Base-by-base conservation (phyloP, 2,888 invertebrate species). In the Microplitis deprimator region DNA sequence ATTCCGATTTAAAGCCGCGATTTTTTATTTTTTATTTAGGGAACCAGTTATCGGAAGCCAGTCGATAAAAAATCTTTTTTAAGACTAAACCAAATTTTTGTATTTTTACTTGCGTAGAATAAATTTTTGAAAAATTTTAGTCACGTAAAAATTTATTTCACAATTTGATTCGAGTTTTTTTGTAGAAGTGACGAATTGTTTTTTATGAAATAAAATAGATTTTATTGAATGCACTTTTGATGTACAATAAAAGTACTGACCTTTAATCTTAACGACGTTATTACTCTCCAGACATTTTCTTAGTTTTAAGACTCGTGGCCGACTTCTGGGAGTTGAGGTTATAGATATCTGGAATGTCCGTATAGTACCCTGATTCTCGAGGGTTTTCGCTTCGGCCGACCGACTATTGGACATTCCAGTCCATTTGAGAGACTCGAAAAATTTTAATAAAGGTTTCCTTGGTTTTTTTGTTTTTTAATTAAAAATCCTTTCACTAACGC, bases 381-480 rank as follows among this genome's bases (percentile, higher is more conserved):
- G 67, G 67, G 76, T 73, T 78, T 80, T 72, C 77, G 73, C 75
- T 79, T 76, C 38, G 77, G 79, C 77, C 81, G 80, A 71, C 65
- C 76, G 65, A 39, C 79, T 81, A 83, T 82, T 82, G 79, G 79
- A 82, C 82, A 79, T 84, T 82, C 78, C 81, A 79, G 72, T 80
- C 80, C 76, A 81, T 79, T 80, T 76, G 79, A 75, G 68, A 78
- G 77, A 77, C 80, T 79, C 79, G 76, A 77, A 79, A 83, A 80
- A 77, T 81, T 80, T 75, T 80, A 82, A 82, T 81, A 77, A 79
- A 81, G 78, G 50, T 79, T 73, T 61, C 29, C 65, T 62, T 62
- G 69, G 61, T 75, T 79, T 79, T 76, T 50, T 50, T 50, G 50
- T 50, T 50, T 75, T 75, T 79, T 74, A 72, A 73, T 69, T 76